Evolutionary conservation across 2,797 vertebrate genomes (phyloP), one percentile per base, ranked within the genome.

Genomic region (Halcyon leucocephala): DNA sequence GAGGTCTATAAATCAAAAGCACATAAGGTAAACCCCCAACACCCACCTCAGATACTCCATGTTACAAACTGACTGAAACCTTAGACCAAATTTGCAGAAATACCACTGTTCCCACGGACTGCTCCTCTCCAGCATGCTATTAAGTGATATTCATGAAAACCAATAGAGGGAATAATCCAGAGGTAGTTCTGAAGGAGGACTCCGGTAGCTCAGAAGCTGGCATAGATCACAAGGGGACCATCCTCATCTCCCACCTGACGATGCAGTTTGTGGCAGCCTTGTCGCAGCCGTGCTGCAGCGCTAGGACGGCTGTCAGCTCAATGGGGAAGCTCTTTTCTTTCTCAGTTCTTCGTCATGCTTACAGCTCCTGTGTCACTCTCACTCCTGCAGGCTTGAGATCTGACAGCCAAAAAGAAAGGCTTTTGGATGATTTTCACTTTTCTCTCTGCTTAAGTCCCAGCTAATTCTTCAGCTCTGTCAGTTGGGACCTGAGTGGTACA

Each of bases 31-130:
- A 78, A 41, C 46, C 57, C 46, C 13, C 18, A 22, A 22, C 35
- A 37, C 21, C 42, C 35, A 46, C 88, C 37, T 62, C 73, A 92
- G 64, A 41, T 52, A 33, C 44, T 66, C 87, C 42, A 7, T 69
- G 33, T 51, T 77, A 61, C 8, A 66, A 85, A 65, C 48, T 55
- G n/a, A 77, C 42, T 58, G 81, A 87, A 80, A 70, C 24, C 80
- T 79, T 12, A 87, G 52, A 80, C 67, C 24, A 80, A 33, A 80
- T 94, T 86, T 92, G 52, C 26, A 89, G 89, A 87, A 29, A 51
- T 16, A 51, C 33, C 37, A 61, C 25, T 62, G 3, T 58, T 86
- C 92, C 89, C 81, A 88, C 1, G 1, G 66, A 41, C 41, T 73
- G 18, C n/a, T 55, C 54, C 51, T 86, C 62, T 70, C 48, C 83